Evolutionary conservation across 2,888 invertebrate genomes (phyloP).

Genomic region (Blastobasis lacticolella): DNA sequence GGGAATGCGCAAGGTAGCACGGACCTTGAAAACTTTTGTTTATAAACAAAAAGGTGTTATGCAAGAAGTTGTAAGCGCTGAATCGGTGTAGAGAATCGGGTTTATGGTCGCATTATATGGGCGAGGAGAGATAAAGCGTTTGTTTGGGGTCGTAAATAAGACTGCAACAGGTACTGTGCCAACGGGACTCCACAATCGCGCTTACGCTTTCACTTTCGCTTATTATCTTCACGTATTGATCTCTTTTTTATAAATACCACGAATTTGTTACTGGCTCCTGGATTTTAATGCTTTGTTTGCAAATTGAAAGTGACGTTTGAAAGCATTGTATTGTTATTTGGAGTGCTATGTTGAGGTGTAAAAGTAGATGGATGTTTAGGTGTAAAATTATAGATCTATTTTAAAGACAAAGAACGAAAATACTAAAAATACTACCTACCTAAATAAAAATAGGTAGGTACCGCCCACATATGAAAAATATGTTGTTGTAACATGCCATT

Average conservation of each 20-base stretch:
- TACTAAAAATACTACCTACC: background rate
- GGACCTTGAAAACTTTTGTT: conserved; percentile 67
- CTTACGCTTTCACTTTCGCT: conserved; percentile 64
- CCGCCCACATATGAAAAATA: too few relatives aligned
- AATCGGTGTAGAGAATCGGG: conserved; percentile 52
- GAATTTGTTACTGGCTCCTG: conserved; percentile 1
- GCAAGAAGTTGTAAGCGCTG: conserved; percentile 59
- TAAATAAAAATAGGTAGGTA: background rate
- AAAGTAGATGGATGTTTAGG: too few relatives aligned
- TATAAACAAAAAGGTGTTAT: conserved; percentile 70
- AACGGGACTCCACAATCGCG: conserved; percentile 66
- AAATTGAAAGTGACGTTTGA: background rate
- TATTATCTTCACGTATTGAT: conserved; percentile 59
- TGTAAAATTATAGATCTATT: too few relatives aligned
- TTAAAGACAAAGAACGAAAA: too few relatives aligned
- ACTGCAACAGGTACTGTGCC: conserved; percentile 70
- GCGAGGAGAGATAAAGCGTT: conserved; percentile 68
- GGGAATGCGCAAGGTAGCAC: conserved; percentile 37
- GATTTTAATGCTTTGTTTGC: background rate
- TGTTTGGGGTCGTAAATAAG: conserved; percentile 74
- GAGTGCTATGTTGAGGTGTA: too few relatives aligned
- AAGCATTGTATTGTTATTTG: too few relatives aligned
- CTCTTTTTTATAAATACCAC: conserved; percentile 23
- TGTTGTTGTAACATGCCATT: too few relatives aligned
- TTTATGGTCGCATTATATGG: conserved; percentile 68